Percentiles rank a stretch among this genome's conserved stretches.
phyloP scores from a whole-genome alignment of 2,113 vertebrate species.

The Cynoglossus semilaevis region DNA sequence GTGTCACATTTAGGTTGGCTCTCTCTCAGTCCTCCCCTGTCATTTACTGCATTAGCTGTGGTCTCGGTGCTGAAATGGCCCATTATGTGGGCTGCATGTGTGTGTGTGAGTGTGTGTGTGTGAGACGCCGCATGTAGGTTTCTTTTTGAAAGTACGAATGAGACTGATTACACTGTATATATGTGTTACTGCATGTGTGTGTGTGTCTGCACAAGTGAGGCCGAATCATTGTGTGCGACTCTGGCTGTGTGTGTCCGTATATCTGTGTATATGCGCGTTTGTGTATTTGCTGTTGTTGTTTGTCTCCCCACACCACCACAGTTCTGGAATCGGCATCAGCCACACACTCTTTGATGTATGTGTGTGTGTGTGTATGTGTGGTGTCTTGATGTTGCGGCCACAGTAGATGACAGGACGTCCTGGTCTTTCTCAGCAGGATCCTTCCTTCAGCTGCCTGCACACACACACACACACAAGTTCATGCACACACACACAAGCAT shows the following conservation, averaged over 20 bases:
- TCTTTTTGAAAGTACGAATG: conserved; percentile 48
- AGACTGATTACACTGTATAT: conserved; percentile 52
- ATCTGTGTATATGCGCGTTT: conserved; percentile 18
- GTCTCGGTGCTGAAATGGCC: conserved; percentile 69
- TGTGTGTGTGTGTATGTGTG: conserved; percentile 7
- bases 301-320: conserved; percentile 57
- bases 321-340: conserved; percentile 41
- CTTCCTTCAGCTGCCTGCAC: conserved; percentile 64
- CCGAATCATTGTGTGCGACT: conserved; percentile 24
- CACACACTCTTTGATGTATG: conserved; percentile 63
- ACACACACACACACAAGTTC: conserved; percentile 21
- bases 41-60: conserved; percentile 74
- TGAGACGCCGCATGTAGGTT: conserved; percentile 28
- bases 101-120: conserved; percentile 36
- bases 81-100: conserved; percentile 63
- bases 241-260: conserved; percentile 9
- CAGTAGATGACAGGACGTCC: conserved; percentile 66
- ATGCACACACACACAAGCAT: conserved; percentile 21
- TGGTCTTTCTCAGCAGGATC: conserved; percentile 74
- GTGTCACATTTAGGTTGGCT: conserved; percentile 64
- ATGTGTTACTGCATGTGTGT: conserved; percentile 19
- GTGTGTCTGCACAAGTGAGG: conserved; percentile 40
- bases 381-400: conserved; percentile 61
- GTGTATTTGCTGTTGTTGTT: conserved; percentile 56
- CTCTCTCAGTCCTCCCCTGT: conserved; percentile 59